Percentiles rank a stretch among this genome's conserved stretches.
phyloP scores from a whole-genome alignment of 1,140 invertebrate species.

The Neocloeon triangulifer region DNA sequence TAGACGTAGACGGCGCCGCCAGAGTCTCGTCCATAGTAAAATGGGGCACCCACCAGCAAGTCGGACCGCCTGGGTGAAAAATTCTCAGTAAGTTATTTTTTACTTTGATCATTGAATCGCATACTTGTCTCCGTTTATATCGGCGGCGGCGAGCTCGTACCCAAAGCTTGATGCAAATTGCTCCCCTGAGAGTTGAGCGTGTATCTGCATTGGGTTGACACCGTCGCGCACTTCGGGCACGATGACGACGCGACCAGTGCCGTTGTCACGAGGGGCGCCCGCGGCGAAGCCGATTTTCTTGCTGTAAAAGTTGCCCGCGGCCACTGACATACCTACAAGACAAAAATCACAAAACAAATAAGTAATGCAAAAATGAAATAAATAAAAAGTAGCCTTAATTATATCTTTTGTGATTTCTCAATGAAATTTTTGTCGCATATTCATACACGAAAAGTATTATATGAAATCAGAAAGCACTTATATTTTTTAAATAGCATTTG shows the following conservation, averaged over 20 bases:
- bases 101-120: neutral
- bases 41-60: conserved; percentile 74
- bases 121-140: conserved; percentile 71
- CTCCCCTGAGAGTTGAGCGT: conserved; percentile 47
- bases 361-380: no score
- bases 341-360: conserved; percentile 1
- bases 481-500: no score
- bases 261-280: conserved; percentile 65
- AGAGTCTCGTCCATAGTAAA: conserved; percentile 55
- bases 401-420: no score
- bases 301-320: conserved; percentile 54
- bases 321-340: conserved; percentile 60
- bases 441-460: no score
- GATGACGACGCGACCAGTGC: conserved; percentile 66
- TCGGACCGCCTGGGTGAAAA: conserved; percentile 43
- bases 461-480: no score
- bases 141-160: conserved; percentile 60
- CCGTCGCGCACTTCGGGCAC: conserved; percentile 32
- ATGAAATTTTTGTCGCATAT: no score
- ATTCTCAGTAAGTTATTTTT: no score
- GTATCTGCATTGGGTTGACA: conserved; percentile 25
- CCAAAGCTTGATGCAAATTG: conserved; percentile 77
- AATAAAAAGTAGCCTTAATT: no score
- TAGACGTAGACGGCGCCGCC: conserved; percentile 86
- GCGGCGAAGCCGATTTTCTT: conserved; percentile 43